These are phyloP conservation scores for Catocala fraxini DNA, from an alignment of 2,888 invertebrate species.

Conservation along the genomic window DNA sequence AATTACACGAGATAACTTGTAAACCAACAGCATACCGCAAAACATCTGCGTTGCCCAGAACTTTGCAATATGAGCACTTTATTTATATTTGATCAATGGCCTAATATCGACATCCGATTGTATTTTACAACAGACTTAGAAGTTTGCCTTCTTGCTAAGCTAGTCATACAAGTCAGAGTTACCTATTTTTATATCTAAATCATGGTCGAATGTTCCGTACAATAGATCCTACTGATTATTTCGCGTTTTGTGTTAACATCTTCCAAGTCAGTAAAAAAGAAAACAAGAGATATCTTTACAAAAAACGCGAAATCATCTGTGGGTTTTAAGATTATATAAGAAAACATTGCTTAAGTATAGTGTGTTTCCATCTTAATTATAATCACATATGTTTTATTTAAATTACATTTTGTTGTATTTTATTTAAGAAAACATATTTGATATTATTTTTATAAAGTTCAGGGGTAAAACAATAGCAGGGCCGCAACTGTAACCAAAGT, in stretches of 20 bases:
- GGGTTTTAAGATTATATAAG: not conserved
- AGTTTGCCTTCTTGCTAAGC: constrained; percentile 26
- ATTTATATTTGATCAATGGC: constrained; percentile 11
- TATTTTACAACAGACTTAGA: constrained; percentile 32
- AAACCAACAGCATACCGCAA: constrained; percentile 26
- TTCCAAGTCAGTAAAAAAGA: too few relatives aligned
- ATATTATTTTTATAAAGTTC: constrained; percentile 37
- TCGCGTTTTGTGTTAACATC: constrained; percentile 3
- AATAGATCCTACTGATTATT: constrained; percentile 18
- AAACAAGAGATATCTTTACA: not conserved
- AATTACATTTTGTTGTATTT: not conserved
- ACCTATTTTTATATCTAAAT: constrained; percentile 28
- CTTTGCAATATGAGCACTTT: constrained; percentile 12
- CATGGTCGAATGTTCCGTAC: constrained; percentile 36
- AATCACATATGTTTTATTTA: constrained; percentile 7
- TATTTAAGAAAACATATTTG: not conserved
- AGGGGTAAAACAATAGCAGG: constrained; percentile 66
- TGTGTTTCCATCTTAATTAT: constrained; percentile 5
- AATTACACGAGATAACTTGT: constrained; percentile 28
- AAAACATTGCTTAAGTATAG: constrained; percentile 6
- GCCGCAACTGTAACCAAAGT: constrained; percentile 63
- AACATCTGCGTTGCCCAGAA: constrained; percentile 6
- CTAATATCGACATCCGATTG: constrained; percentile 11
- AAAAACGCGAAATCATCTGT: constrained; percentile 1
- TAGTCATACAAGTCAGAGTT: constrained; percentile 27